Conservation (phyloP, 2,113 vertebrate species). For the Buteo buteo region DNA sequence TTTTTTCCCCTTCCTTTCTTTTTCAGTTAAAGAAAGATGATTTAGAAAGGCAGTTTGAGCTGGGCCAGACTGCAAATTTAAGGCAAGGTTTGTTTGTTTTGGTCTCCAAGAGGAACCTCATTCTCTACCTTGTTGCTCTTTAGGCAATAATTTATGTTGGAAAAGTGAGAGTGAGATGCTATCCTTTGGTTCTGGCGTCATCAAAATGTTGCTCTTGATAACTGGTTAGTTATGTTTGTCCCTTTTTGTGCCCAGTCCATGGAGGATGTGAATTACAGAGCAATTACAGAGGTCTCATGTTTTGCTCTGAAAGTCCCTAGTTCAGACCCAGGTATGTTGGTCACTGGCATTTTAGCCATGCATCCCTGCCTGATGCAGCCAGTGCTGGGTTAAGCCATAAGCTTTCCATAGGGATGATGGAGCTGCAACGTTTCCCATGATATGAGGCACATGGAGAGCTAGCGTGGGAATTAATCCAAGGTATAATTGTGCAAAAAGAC, state of each 20-base stretch:
- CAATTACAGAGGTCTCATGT: neutral
- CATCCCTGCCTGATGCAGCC: neutral
- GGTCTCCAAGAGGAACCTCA: neutral
- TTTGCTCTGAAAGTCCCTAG: neutral
- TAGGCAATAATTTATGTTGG: neutral
- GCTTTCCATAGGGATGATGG: neutral
- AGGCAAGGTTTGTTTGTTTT: conserved; percentile 11
- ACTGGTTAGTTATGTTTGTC: neutral
- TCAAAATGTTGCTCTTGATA: neutral
- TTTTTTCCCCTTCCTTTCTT: neutral
- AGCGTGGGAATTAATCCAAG: neutral
- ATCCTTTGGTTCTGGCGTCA: neutral
- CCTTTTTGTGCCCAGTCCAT: neutral
- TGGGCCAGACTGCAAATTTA: neutral
- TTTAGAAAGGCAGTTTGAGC: neutral
- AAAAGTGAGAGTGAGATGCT: neutral
- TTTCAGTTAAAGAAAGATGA: conserved; percentile 10
- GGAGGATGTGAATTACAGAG: neutral
- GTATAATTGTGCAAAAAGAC: neutral
- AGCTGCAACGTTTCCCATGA: neutral
- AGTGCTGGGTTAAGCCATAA: neutral
- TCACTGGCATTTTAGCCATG: neutral
- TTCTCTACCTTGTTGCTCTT: neutral
- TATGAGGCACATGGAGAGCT: neutral
- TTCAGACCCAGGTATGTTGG: neutral